Conservation (phyloP, 2,797 vertebrate species). For the Gallinago solitaria region DNA sequence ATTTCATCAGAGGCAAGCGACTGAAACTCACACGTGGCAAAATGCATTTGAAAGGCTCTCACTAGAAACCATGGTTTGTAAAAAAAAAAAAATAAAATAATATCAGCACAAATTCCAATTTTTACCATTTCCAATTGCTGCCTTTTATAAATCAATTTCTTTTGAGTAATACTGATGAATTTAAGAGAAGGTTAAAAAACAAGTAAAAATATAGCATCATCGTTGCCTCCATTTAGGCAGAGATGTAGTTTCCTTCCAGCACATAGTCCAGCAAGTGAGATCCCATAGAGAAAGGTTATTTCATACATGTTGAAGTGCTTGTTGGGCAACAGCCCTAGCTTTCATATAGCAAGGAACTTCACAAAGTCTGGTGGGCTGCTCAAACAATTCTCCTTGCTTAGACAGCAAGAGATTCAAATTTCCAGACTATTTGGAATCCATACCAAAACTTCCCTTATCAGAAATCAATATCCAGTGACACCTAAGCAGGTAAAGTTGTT, state of each 20-base stretch:
- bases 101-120: not conserved
- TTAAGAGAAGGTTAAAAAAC: not conserved
- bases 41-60: not conserved
- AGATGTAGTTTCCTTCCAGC: not conserved
- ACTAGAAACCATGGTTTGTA: not conserved
- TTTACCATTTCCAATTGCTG: not conserved
- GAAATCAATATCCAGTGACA: not conserved
- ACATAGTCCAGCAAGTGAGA: not conserved
- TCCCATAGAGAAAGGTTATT: not conserved
- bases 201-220: not conserved
- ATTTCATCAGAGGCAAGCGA: not conserved
- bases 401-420: not conserved
- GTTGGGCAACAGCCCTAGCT: not conserved
- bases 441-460: not conserved
- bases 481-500: not conserved
- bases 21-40: not conserved
- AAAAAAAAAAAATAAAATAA: not conserved
- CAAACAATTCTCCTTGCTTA: not conserved
- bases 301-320: not conserved
- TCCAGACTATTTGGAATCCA: not conserved
- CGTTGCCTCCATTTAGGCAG: not conserved
- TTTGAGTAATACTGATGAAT: not conserved
- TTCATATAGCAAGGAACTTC: not conserved
- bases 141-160: not conserved
- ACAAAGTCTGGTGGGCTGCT: not conserved